Base-by-base conservation (phyloP, 2,888 invertebrate genomes). In the Brachyopa scutellaris region DNA sequence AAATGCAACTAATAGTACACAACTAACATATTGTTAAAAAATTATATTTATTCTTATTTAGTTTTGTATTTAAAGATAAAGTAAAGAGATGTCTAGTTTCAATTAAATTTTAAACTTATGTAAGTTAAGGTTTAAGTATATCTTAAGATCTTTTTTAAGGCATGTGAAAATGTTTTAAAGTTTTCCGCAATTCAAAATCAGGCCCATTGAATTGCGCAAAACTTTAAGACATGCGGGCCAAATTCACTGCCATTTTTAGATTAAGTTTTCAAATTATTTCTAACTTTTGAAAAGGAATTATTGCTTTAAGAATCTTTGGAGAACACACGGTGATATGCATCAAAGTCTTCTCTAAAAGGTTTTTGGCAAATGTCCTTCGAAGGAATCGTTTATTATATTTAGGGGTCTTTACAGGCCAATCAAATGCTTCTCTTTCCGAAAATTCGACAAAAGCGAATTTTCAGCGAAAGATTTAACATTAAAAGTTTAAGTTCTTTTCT, bases 221-320 rank as follows among this genome's bases (percentile, higher is more conserved):
- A 21, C 49, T 49, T 66, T 57, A 45, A 74, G 31, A 74, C 74
- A 33, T 19, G 49, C 66, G 66, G 74, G 74, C 74, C 57, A 59
- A 42, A 23, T 31, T 57, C 57, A 59, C 47, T 19, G 11, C n/a
- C 31, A 36, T 9, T 40, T 47, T 38, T 23, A 26, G 15, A 23
- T 3, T 23, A 15, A 17, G 36, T 1, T 59, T 11, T 13, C 7
- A 29, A 1, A 36, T 0, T 26, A 49, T 40, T 49, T 51, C 40
- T 40, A 17, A 2, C 47, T 73, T 49, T 57, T 21, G 15, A 64
- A 17, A n/a, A 33, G 64, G 1, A 72, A 45, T 11, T 9, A 3
- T 7, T 4, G 6, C 15, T 55, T n/a, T 5, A 31, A 13, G 51
- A 40, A 66, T 26, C 57, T 29, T 31, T n/a, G 8, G 13, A 29